Conservation (phyloP, 2,113 vertebrate species). For the Emberiza fucata region DNA sequence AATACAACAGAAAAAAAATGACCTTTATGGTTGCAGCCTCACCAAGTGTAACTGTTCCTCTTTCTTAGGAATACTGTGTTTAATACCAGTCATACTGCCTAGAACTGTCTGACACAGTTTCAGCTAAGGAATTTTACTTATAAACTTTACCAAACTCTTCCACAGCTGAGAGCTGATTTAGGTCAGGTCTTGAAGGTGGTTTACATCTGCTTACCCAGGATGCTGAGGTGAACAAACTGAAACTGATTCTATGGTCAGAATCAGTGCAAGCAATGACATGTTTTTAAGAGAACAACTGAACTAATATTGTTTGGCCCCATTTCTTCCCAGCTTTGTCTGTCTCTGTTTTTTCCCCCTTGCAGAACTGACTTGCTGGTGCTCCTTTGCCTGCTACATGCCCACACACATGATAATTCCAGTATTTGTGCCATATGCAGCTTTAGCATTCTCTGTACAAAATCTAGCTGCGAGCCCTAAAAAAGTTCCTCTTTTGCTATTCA, state of each 20-base stretch:
- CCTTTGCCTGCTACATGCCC: background rate
- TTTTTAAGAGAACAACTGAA: background rate
- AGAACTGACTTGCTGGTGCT: background rate
- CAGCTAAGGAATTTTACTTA: background rate
- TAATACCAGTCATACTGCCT: background rate
- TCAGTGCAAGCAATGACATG: background rate
- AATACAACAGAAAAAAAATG: background rate
- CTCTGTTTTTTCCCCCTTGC: rapidly evolving
- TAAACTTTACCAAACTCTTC: background rate
- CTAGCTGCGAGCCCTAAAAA: background rate
- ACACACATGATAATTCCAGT: background rate
- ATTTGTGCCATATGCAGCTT: background rate
- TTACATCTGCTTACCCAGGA: background rate
- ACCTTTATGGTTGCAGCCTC: background rate
- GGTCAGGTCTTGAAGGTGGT: background rate
- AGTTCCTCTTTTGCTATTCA: background rate
- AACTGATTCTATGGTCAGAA: background rate
- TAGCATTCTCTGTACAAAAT: background rate
- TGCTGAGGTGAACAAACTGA: background rate
- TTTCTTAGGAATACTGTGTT: background rate
- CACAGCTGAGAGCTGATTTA: background rate
- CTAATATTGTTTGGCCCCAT: background rate
- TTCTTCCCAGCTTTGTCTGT: background rate
- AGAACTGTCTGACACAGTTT: background rate
- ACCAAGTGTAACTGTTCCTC: background rate